phyloP scores from a whole-genome alignment of 1,140 invertebrate species.

The Drosophila eugracilis region DNA sequence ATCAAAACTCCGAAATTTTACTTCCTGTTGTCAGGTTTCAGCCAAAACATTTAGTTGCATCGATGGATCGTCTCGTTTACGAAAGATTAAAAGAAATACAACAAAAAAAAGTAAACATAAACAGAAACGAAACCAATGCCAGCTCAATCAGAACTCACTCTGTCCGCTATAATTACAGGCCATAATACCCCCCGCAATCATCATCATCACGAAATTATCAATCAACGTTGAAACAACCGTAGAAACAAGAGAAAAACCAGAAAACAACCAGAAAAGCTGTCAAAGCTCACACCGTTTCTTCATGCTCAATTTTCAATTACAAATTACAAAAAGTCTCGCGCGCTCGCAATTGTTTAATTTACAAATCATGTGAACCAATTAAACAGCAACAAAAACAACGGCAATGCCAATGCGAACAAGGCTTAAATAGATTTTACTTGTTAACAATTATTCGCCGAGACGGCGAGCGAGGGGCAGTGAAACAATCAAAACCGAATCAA shows the following conservation, averaged over 20 bases:
- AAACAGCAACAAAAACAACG: constrained; percentile 51
- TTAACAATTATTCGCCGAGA: constrained; percentile 71
- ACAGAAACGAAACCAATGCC: constrained; percentile 32
- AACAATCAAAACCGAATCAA: constrained; percentile 78
- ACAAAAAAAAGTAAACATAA: not conserved
- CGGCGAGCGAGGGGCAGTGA: constrained; percentile 9
- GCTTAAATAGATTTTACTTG: constrained; percentile 83
- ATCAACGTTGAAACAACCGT: constrained; percentile 38
- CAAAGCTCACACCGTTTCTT: constrained; percentile 75
- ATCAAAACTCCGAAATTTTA: constrained; percentile 35
- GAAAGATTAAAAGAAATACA: too few relatives aligned
- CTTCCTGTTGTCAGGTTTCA: constrained; percentile 40
- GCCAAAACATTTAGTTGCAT: constrained; percentile 30
- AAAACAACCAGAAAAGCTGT: constrained; percentile 55
- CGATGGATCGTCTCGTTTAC: constrained; percentile 4
- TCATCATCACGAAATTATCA: constrained; percentile 58
- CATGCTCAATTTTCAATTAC: constrained; percentile 80
- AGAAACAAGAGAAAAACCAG: constrained; percentile 27
- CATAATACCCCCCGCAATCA: constrained; percentile 38
- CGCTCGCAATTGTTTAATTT: constrained; percentile 83
- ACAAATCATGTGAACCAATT: constrained; percentile 85
- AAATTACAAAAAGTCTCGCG: constrained; percentile 70
- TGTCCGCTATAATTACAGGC: constrained; percentile 41
- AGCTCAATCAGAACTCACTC: constrained; percentile 46
- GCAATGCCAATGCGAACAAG: constrained; percentile 68